phyloP scores from a whole-genome alignment of 1,140 invertebrate genomes.

The Oncopodura yosiiana region DNA sequence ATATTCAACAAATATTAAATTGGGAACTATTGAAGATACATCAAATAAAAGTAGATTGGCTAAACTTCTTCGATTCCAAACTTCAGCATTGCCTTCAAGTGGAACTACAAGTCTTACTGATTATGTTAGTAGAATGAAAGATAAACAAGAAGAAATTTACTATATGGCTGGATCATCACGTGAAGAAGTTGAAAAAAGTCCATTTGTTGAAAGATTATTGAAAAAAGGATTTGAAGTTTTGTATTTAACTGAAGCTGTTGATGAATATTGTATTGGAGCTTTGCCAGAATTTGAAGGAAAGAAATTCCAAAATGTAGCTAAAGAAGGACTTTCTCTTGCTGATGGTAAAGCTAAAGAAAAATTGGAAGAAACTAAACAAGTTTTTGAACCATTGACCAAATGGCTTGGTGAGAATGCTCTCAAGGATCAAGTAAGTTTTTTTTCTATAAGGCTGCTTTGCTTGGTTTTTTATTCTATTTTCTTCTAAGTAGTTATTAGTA shows the following conservation, averaged over 20 bases:
- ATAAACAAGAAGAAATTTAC: constrained; percentile 92
- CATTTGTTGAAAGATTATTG: constrained; percentile 88
- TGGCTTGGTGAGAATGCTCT: constrained; percentile 82
- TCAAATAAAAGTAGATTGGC: constrained; percentile 89
- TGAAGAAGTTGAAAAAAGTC: constrained; percentile 78
- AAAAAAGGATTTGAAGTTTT: constrained; percentile 95
- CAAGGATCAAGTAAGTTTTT: constrained; percentile 58
- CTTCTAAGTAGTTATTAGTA: constrained; percentile 5
- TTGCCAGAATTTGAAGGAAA: constrained; percentile 98
- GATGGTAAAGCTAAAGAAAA: constrained; percentile 71
- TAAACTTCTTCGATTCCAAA: constrained; percentile 85
- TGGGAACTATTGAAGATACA: constrained; percentile 96
- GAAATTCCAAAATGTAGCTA: constrained; percentile 99
- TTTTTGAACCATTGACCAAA: constrained; percentile 80
- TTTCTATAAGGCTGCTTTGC: neutral
- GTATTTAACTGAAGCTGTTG: constrained; percentile 91
- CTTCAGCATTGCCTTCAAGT: constrained; percentile 58
- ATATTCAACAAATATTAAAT: constrained; percentile 95
- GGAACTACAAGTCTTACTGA: constrained; percentile 68
- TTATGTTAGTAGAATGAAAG: constrained; percentile 92
- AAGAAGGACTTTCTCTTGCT: constrained; percentile 87
- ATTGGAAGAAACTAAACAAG: constrained; percentile 65
- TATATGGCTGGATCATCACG: constrained; percentile 85
- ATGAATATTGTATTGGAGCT: constrained; percentile 94
- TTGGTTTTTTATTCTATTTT: constrained; percentile 1